A percentile compares a stretch with the other conserved stretches of the same genome.
phyloP scores from a whole-genome alignment of 1,140 invertebrate genomes.

The Papilio polyxenes region DNA sequence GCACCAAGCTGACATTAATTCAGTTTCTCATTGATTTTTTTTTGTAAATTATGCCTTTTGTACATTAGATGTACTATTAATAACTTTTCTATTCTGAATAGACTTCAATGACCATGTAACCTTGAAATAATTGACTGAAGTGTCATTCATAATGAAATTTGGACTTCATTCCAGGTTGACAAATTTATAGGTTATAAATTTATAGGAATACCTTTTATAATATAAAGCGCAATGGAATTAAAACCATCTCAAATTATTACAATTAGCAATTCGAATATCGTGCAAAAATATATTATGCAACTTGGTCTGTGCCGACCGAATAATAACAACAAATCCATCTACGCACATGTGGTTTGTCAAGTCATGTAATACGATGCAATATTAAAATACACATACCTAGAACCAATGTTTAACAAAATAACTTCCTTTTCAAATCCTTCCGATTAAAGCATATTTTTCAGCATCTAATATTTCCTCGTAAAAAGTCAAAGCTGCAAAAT shows the following conservation, averaged over 20 bases:
- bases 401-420: constrained; percentile 62
- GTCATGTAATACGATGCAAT: constrained; percentile 71
- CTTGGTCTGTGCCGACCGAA: constrained; percentile 59
- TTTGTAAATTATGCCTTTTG: neutral
- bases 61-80: neutral
- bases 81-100: constrained; percentile 8
- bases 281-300: constrained; percentile 65
- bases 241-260: constrained; percentile 40
- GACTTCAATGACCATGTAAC: constrained; percentile 58
- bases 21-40: neutral
- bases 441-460: constrained; percentile 66
- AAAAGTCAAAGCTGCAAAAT: constrained; percentile 71
- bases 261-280: constrained; percentile 43
- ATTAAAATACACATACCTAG: constrained; percentile 76
- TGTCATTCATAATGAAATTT: constrained; percentile 70
- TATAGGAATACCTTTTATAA: constrained; percentile 40
- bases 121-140: constrained; percentile 66
- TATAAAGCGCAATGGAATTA: constrained; percentile 41
- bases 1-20: neutral
- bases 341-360: constrained; percentile 75
- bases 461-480: constrained; percentile 62
- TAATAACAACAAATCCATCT: constrained; percentile 74
- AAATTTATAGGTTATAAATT: constrained; percentile 75
- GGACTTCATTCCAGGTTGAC: constrained; percentile 67
- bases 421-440: constrained; percentile 61